Evolutionary conservation across 1,140 invertebrate genomes (phyloP), one percentile per base, ranked within the genome.

Genomic region (Zaprionus africanus): DNA sequence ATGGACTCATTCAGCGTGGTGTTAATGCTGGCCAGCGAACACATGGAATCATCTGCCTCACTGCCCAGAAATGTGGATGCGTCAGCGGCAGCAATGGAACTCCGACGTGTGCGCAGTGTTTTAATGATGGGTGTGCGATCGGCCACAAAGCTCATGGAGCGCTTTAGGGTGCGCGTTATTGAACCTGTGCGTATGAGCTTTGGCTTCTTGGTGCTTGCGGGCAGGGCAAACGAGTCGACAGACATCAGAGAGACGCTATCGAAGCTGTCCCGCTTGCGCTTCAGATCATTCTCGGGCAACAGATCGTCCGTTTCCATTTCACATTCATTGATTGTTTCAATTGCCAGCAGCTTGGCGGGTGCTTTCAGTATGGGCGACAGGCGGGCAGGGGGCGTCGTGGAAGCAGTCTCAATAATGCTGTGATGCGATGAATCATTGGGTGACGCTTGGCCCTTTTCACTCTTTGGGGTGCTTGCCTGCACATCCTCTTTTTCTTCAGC

Each of bases 91-190:
- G 83, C 81, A 56, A 91, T 79, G 3, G 92, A 93, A 62, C 91
- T 92, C 13, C 92, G 82, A 0, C 92, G 76, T 3, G 90, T 85
- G 7, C 92, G 64, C 31, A 93, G 53, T 5, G 91, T 92, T 53
- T 90, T 92, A 17, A 90, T 76, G 13, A 93, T 76, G 3, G 92
- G 92, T 28, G 86, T 91, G 66, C 80, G 79, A 28, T 91, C 82
- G 4, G 90, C 90, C 19, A 90, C 92, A 72, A 92, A 93, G 53
- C 90, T 92, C 46, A 93, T 90, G n/a, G 92, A 92, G 4, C 91
- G 78, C 41, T 86, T 78, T 2, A 93, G 69, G 6, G 83, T 85
- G 31, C 91, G 73, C 54, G 88, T 91, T 24, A 93, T 90, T 15
- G 92, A 93, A 4, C 92, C 92, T 1, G 91, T 92, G 54, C 92